These are phyloP conservation scores for Autographa gamma DNA, from an alignment of 2,888 invertebrate species.

Conservation along the genomic window DNA sequence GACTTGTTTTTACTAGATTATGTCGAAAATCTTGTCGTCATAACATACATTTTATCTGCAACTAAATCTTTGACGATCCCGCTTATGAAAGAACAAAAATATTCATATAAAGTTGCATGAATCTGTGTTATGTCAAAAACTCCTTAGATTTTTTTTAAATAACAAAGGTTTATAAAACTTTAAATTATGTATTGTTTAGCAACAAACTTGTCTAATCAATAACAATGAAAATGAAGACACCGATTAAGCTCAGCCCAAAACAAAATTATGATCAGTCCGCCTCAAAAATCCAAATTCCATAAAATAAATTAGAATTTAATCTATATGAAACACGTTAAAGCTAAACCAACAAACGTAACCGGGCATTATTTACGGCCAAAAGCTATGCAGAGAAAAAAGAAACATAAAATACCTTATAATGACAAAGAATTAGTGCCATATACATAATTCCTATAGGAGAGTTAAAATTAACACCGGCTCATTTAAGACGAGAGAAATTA, in stretches of 20 bases:
- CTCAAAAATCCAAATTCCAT: slow-evolving; percentile 64
- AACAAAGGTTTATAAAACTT: neutral
- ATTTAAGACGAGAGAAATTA: slow-evolving; percentile 85
- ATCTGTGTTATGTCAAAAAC: neutral
- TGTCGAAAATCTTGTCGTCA: neutral
- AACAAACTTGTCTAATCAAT: slow-evolving; percentile 31
- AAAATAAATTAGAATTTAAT: slow-evolving; percentile 82
- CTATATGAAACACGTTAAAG: slow-evolving; percentile 80
- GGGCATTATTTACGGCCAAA: slow-evolving; percentile 79
- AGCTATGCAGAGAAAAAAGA: slow-evolving; percentile 71
- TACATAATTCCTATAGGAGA: slow-evolving; percentile 67
- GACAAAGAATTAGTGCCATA: slow-evolving; percentile 82
- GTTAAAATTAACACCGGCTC: slow-evolving; percentile 87
- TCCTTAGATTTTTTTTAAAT: neutral
- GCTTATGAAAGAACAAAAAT: neutral
- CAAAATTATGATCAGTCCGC: slow-evolving; percentile 61
- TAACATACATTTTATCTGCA: neutral
- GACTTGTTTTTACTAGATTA: neutral
- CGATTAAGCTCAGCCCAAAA: slow-evolving; percentile 55
- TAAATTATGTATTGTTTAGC: neutral
- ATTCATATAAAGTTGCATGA: neutral
- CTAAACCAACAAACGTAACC: slow-evolving; percentile 85
- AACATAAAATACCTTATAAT: slow-evolving; percentile 79
- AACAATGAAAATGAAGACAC: slow-evolving; percentile 50
- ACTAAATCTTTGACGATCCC: neutral